Evolutionary conservation across 2,888 invertebrate species (phyloP).

Genomic region (Spisula solida): DNA sequence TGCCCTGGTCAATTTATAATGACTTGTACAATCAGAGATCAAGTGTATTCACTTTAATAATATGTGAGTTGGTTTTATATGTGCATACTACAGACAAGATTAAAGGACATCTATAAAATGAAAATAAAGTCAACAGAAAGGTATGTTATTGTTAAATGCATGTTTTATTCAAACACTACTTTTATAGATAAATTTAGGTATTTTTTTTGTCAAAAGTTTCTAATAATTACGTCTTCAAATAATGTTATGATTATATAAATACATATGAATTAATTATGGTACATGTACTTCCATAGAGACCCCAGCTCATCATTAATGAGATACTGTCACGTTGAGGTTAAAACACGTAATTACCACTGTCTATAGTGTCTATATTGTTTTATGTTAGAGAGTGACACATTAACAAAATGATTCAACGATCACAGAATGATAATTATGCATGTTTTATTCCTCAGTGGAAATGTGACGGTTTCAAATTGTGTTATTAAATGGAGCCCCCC

Average conservation of each 20-base stretch:
- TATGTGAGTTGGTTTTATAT: neutral
- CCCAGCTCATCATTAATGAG: too few relatives aligned
- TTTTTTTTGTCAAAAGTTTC: too few relatives aligned
- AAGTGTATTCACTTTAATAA: neutral
- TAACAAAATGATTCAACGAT: neutral
- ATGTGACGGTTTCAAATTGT: neutral
- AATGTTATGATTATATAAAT: too few relatives aligned
- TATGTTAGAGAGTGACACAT: neutral
- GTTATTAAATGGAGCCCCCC: neutral
- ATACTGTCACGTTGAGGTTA: too few relatives aligned
- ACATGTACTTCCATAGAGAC: too few relatives aligned
- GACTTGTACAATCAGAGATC: neutral
- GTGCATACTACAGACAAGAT: neutral
- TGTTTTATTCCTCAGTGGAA: neutral
- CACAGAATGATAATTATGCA: constrained; percentile 1
- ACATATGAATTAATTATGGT: too few relatives aligned
- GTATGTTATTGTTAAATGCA: too few relatives aligned
- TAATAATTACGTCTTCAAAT: too few relatives aligned
- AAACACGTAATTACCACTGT: too few relatives aligned
- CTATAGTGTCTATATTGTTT: neutral
- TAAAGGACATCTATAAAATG: neutral
- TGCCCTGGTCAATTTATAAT: neutral
- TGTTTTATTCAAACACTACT: too few relatives aligned
- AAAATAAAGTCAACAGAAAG: neutral
- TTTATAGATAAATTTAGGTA: too few relatives aligned